These are phyloP conservation scores for Allacma fusca DNA, from an alignment of 2,888 invertebrate species.

Conservation along the genomic window DNA sequence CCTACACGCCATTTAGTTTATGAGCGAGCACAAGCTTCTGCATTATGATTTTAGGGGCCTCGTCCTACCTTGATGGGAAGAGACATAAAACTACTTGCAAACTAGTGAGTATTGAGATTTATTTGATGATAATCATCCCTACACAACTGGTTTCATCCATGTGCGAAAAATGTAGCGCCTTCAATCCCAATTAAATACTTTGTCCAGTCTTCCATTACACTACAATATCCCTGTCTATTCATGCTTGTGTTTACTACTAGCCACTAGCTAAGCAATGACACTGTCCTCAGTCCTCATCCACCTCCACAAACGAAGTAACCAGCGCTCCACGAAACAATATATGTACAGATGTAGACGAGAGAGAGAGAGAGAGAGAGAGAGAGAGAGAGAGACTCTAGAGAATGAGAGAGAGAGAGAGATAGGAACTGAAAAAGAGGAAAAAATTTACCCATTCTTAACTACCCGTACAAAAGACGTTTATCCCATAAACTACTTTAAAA, in stretches of 20 bases:
- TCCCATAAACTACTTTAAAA: slow-evolving; percentile 42
- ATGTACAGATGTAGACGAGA: too few species aligned
- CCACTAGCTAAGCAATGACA: background rate
- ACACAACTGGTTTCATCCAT: slow-evolving; percentile 40
- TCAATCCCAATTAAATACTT: slow-evolving; percentile 31
- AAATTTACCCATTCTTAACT: slow-evolving; percentile 29
- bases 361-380: background rate
- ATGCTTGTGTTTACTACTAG: background rate
- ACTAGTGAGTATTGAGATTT: slow-evolving; percentile 35
- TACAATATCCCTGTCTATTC: slow-evolving; percentile 1
- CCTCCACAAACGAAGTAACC: background rate
- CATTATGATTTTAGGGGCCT: slow-evolving; percentile 36
- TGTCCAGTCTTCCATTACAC: slow-evolving; percentile 16
- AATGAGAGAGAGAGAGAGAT: slow-evolving; percentile 12
- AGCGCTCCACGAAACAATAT: background rate
- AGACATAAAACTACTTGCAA: slow-evolving; percentile 22
- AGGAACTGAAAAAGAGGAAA: slow-evolving; percentile 16
- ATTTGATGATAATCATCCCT: slow-evolving; percentile 35
- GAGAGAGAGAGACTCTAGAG: slow-evolving; percentile 1
- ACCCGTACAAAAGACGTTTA: slow-evolving; percentile 40
- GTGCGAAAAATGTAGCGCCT: slow-evolving; percentile 41
- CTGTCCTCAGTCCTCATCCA: slow-evolving; percentile 5
- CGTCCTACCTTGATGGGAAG: background rate
- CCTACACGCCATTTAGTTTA: slow-evolving; percentile 34
- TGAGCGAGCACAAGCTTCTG: slow-evolving; percentile 41